Conservation (phyloP, 2,113 vertebrate genomes). For the Saiga tatarica region DNA sequence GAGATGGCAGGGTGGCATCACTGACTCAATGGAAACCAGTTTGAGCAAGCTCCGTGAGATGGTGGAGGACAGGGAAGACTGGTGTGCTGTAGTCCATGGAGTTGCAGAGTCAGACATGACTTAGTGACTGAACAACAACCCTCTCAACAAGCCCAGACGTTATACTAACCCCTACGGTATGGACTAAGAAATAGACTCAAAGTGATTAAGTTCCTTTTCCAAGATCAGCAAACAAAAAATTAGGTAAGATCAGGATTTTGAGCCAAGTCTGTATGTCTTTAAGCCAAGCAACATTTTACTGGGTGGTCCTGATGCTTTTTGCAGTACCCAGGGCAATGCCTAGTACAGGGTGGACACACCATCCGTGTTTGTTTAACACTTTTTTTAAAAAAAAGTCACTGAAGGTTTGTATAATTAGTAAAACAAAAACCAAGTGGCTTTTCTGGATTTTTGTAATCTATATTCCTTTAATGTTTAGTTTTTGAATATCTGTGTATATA, state of each 20-base stretch:
- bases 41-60: background rate
- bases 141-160: background rate
- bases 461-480: background rate
- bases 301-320: background rate
- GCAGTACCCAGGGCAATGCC: no score
- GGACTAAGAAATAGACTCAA: background rate
- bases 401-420: background rate
- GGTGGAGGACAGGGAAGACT: background rate
- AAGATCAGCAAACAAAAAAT: background rate
- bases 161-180: background rate
- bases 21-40: background rate
- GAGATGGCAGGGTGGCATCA: background rate
- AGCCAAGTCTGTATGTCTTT: background rate
- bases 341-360: rapidly evolving
- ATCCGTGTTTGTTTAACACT: background rate
- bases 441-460: background rate
- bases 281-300: background rate
- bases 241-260: background rate
- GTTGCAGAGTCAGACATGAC: background rate
- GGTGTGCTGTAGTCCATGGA: background rate
- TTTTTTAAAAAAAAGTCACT: background rate
- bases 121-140: background rate
- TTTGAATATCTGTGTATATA: background rate
- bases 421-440: background rate
- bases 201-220: background rate